Conservation (phyloP, 2,888 invertebrate genomes). For the Latheticus oryzae region DNA sequence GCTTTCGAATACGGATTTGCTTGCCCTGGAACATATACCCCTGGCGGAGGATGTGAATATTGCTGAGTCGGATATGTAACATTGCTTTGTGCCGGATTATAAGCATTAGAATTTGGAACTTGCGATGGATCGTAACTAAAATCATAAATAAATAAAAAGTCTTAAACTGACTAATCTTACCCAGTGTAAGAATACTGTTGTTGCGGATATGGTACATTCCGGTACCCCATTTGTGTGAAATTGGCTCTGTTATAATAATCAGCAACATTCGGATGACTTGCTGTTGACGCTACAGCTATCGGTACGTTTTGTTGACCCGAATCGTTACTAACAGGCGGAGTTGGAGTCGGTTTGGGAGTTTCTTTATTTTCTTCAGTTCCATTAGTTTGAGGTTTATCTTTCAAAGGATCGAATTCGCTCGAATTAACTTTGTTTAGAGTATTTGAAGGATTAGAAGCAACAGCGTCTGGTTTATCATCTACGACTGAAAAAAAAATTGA, state of each 20-base stretch:
- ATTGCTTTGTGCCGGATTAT: conserved; percentile 56
- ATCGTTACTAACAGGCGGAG: conserved; percentile 51
- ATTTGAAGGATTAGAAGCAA: conserved; percentile 46
- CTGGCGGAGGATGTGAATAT: conserved; percentile 52
- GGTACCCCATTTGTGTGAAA: conserved; percentile 57
- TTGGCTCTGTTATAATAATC: conserved; percentile 59
- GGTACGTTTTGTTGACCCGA: conserved; percentile 46
- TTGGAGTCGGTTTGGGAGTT: conserved; percentile 52
- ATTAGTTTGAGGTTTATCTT: conserved; percentile 62
- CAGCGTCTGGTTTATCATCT: conserved; percentile 34
- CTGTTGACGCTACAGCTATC: conserved; percentile 53
- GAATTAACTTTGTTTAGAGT: conserved; percentile 63
- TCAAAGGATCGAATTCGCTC: conserved; percentile 72
- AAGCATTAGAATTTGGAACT: conserved; percentile 57
- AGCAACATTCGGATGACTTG: conserved; percentile 50
- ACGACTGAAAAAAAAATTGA: conserved; percentile 14
- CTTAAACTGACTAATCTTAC: conserved; percentile 47
- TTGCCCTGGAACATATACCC: conserved; percentile 50
- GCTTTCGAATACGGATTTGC: conserved; percentile 62
- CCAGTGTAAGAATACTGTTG: conserved; percentile 55
- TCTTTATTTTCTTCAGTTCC: conserved; percentile 57
- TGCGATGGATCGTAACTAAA: conserved; percentile 55
- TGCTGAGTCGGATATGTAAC: conserved; percentile 57
- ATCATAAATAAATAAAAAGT: conserved; percentile 40
- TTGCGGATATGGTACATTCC: conserved; percentile 57